Conservation (phyloP, 2,888 invertebrate genomes). For the Melieria omissa region DNA sequence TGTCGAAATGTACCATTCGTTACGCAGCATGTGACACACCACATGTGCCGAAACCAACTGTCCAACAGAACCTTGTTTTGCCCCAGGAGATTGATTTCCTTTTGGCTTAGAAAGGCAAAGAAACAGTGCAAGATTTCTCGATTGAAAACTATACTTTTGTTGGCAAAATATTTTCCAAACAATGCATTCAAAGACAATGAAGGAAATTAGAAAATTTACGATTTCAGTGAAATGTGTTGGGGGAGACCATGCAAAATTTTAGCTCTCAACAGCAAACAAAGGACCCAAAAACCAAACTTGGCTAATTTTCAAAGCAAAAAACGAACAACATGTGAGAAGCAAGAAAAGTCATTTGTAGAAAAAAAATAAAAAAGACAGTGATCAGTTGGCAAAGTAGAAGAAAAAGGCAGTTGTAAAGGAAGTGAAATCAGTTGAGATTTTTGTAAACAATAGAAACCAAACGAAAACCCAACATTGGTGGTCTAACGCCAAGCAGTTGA, state of each 20-base stretch:
- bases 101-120: not conserved
- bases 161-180: constrained; percentile 33
- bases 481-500: not conserved
- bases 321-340: constrained; percentile 3
- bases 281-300: constrained; percentile 5
- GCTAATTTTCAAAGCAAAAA: constrained; percentile 15
- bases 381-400: constrained; percentile 17
- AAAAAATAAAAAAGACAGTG: constrained; percentile 3
- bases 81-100: too few species aligned
- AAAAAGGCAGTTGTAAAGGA: constrained; percentile 27
- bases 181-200: constrained; percentile 17
- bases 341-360: constrained; percentile 16
- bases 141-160: constrained; percentile 17
- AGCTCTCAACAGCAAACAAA: constrained; percentile 23
- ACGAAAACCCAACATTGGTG: constrained; percentile 29
- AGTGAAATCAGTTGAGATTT: not conserved
- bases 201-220: constrained; percentile 21
- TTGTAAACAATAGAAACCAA: not conserved
- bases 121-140: constrained; percentile 7
- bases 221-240: constrained; percentile 3
- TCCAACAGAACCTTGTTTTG: too few species aligned
- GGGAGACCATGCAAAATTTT: constrained; percentile 24
- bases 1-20: constrained; percentile 29
- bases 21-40: constrained; percentile 21
- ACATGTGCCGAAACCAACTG: constrained; percentile 16